Evolutionary conservation across 2,888 invertebrate species (phyloP).

Genomic region (Isotomurus palustris): DNA sequence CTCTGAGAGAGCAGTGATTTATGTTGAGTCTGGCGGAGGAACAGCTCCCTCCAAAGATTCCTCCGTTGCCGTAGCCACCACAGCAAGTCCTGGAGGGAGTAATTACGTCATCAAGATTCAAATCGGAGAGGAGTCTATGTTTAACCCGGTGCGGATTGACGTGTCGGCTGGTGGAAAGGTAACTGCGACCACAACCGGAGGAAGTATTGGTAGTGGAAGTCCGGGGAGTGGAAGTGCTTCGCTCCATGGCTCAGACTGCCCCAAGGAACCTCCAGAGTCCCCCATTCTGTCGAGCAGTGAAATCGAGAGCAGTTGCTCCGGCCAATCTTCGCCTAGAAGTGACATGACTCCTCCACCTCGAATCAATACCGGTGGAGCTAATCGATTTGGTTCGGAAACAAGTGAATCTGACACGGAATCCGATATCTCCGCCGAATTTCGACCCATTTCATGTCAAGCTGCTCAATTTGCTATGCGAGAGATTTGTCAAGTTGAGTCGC

Average conservation of each 20-base stretch:
- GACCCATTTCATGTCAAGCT: slow-evolving; percentile 37
- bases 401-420: slow-evolving; percentile 46
- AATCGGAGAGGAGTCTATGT: slow-evolving; percentile 44
- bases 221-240: too few relatives aligned
- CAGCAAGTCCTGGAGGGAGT: slow-evolving; percentile 27
- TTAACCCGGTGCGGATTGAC: slow-evolving; percentile 44
- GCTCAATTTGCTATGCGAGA: slow-evolving; percentile 45
- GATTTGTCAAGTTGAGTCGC: slow-evolving; percentile 38
- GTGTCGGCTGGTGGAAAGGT: slow-evolving; percentile 26
- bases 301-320: slow-evolving; percentile 19
- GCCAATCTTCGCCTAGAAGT: slow-evolving; percentile 43
- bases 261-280: too few relatives aligned
- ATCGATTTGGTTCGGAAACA: slow-evolving; percentile 45
- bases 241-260: slow-evolving; percentile 9
- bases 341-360: slow-evolving; percentile 44
- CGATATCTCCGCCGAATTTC: slow-evolving; percentile 42
- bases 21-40: slow-evolving; percentile 43
- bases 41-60: slow-evolving; percentile 30
- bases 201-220: neutral
- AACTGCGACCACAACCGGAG: neutral
- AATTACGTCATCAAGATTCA: slow-evolving; percentile 46
- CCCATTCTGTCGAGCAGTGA: slow-evolving; percentile 1
- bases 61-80: too few relatives aligned
- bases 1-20: slow-evolving; percentile 42
- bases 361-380: slow-evolving; percentile 32